Conservation (phyloP, 2,113 vertebrate genomes). For the Falco punctatus region DNA sequence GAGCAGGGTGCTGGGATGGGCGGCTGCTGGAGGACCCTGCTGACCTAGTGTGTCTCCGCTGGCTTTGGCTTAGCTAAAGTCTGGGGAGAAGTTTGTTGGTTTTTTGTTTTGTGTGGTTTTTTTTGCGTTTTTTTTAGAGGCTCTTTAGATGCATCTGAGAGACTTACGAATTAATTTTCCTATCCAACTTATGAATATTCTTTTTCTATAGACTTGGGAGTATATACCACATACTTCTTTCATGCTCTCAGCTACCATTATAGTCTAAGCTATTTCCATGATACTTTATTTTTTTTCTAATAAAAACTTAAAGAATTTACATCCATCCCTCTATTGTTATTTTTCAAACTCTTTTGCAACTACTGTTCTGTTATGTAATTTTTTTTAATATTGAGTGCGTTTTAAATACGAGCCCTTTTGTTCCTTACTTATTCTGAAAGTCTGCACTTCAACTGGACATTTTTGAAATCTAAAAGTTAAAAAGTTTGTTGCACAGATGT, state of each 20-base stretch:
- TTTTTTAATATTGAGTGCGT: background rate
- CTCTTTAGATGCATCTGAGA: background rate
- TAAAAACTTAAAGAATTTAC: background rate
- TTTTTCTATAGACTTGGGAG: background rate
- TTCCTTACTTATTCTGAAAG: background rate
- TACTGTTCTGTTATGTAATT: background rate
- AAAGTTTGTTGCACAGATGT: background rate
- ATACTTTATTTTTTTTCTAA: background rate
- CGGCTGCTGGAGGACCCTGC: accelerated
- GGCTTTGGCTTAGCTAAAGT: background rate
- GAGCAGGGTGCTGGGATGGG: background rate
- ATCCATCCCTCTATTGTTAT: background rate
- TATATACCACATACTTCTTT: background rate
- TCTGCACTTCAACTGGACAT: background rate
- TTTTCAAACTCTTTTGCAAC: background rate
- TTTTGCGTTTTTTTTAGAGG: no score
- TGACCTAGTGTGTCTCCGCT: background rate
- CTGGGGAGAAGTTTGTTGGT: background rate
- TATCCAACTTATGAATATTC: background rate
- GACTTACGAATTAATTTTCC: background rate
- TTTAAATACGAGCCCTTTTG: background rate
- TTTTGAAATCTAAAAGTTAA: background rate
- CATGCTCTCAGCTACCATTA: background rate
- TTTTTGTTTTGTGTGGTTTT: no score
- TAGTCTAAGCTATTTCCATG: background rate